These are phyloP conservation scores for Styela clava DNA, from an alignment of 23 tunicate species.

Conservation along the genomic window DNA sequence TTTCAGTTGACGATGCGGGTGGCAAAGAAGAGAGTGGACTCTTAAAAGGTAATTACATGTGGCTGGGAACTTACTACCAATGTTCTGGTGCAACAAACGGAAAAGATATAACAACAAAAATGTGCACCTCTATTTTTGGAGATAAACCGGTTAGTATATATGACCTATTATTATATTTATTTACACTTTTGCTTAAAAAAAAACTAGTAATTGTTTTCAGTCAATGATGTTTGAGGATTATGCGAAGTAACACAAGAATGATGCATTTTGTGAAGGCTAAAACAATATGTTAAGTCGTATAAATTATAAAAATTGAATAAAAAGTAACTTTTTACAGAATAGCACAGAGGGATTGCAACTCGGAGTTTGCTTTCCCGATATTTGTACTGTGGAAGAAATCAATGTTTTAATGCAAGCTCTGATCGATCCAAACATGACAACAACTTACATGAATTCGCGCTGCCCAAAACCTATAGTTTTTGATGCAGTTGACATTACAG, in stretches of 20 bases:
- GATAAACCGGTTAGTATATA: constrained; percentile 15
- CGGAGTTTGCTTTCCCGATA: constrained; percentile 48
- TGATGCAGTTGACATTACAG: constrained; percentile 37
- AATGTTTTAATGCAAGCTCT: neutral
- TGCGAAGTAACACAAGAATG: too few relatives aligned
- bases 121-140: constrained; percentile 1
- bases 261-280: too few relatives aligned
- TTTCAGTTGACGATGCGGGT: constrained; percentile 70
- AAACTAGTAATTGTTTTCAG: neutral
- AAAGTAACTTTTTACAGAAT: too few relatives aligned
- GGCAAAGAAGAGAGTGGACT: constrained; percentile 52
- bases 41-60: constrained; percentile 55
- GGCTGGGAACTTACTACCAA: constrained; percentile 68
- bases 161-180: neutral
- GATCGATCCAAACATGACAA: neutral
- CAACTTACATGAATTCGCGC: neutral
- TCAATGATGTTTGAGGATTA: neutral
- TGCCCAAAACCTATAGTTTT: neutral
- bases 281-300: too few relatives aligned
- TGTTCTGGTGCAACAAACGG: constrained; percentile 28
- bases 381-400: constrained; percentile 38
- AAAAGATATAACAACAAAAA: neutral
- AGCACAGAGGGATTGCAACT: neutral
- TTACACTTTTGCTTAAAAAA: neutral
- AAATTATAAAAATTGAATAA: too few relatives aligned